A percentile compares a stretch with the other conserved stretches of the same genome.
These are phyloP conservation scores for Anseranas semipalmata DNA, from an alignment of 2,113 vertebrate genomes.

Conservation along the genomic window DNA sequence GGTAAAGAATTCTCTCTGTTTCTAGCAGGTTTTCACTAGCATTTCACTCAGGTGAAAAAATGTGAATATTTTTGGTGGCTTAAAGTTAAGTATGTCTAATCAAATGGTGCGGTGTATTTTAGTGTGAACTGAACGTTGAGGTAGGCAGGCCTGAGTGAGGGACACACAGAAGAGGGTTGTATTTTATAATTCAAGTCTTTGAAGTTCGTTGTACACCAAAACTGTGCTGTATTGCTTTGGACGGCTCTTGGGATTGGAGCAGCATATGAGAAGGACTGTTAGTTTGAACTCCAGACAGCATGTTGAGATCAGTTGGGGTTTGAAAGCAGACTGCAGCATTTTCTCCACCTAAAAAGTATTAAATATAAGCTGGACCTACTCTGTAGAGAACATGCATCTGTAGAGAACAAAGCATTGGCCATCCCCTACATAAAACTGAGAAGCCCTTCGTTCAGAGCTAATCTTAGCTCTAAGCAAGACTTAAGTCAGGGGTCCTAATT, in stretches of 20 bases:
- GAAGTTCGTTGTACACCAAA: background rate
- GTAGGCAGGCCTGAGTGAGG: background rate
- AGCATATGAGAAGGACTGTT: background rate
- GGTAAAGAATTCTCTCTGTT: conserved; percentile 67
- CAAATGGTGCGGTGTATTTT: background rate
- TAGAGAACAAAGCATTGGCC: background rate
- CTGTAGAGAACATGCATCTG: background rate
- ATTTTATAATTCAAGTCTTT: background rate
- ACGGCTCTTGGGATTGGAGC: background rate
- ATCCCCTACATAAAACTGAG: background rate
- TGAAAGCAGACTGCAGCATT: background rate
- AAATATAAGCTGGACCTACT: background rate
- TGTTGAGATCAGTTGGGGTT: background rate
- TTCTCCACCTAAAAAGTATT: background rate
- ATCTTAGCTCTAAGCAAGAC: background rate
- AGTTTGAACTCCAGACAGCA: background rate
- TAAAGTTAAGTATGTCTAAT: background rate
- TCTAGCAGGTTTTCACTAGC: background rate
- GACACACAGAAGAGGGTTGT: background rate
- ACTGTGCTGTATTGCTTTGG: background rate
- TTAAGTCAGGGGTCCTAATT: background rate
- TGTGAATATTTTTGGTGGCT: background rate
- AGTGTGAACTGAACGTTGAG: background rate
- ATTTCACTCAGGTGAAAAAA: background rate
- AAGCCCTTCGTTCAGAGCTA: background rate